A percentile compares a stretch with the other conserved stretches of the same genome.
Conservation (phyloP, 2,888 invertebrate genomes). For the Tiphia femorata region DNA sequence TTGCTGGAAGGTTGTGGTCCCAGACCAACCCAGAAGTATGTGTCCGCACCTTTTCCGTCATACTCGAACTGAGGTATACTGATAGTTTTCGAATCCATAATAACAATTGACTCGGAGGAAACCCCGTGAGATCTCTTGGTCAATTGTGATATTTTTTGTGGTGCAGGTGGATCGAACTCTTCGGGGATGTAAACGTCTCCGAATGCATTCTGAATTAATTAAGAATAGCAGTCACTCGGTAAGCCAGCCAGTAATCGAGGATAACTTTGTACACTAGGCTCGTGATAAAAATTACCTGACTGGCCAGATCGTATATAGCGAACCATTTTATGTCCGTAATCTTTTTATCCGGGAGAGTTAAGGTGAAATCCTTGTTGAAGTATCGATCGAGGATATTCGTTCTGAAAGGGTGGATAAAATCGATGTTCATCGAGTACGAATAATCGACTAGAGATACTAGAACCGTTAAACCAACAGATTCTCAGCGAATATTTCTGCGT, state of each 20-base stretch:
- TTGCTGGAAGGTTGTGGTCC: slow-evolving; percentile 89
- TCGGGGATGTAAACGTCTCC: slow-evolving; percentile 92
- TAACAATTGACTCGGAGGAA: slow-evolving; percentile 79
- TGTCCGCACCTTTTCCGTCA: slow-evolving; percentile 81
- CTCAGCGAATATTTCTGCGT: too few species aligned
- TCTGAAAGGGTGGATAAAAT: slow-evolving; percentile 70
- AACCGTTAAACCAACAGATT: too few species aligned
- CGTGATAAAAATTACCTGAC: slow-evolving; percentile 71
- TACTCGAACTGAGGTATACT: slow-evolving; percentile 82
- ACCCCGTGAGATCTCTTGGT: slow-evolving; percentile 77
- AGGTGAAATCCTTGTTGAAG: slow-evolving; percentile 85
- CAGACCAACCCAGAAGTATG: slow-evolving; percentile 90
- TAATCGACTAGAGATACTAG: too few species aligned
- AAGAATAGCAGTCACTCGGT: too few species aligned
- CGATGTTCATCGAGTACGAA: too few species aligned
- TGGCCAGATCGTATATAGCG: slow-evolving; percentile 87
- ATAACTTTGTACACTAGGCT: not conserved
- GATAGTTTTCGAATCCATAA: slow-evolving; percentile 86
- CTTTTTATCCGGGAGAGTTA: slow-evolving; percentile 88
- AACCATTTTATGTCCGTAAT: slow-evolving; percentile 91
- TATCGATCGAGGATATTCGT: slow-evolving; percentile 89
- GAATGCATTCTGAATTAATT: slow-evolving; percentile 77
- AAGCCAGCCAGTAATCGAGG: too few species aligned
- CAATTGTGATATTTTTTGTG: slow-evolving; percentile 75
- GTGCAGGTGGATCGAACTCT: slow-evolving; percentile 87